Percentiles rank a stretch among this genome's conserved stretches.
These are phyloP conservation scores for Heterodera carotae DNA, from an alignment of 1,140 invertebrate species.

Conservation along the genomic window DNA sequence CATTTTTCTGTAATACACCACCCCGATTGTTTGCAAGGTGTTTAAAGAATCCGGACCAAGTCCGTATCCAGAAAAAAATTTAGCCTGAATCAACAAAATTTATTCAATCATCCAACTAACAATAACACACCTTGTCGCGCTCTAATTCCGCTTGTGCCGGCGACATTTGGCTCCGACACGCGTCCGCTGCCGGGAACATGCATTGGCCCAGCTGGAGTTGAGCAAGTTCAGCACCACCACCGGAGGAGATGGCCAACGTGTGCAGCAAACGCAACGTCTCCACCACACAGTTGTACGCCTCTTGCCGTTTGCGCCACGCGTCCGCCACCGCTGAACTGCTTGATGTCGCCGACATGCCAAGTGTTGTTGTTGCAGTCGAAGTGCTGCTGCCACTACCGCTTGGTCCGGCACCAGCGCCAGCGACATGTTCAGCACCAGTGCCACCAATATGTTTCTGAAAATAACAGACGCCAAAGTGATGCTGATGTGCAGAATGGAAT, in stretches of 20 bases:
- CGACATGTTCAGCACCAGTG: constrained; percentile 66
- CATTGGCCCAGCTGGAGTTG: constrained; percentile 23
- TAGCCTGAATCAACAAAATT: no score
- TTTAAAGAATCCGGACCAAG: no score
- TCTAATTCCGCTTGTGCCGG: constrained; percentile 71
- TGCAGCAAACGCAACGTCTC: constrained; percentile 31
- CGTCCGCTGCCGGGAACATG: constrained; percentile 30
- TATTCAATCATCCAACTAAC: no score
- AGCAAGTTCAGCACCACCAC: neutral
- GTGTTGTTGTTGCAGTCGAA: neutral
- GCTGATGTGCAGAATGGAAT: no score
- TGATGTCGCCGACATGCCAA: neutral
- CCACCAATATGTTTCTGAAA: constrained; percentile 2
- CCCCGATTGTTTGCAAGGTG: no score
- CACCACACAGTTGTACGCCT: constrained; percentile 65
- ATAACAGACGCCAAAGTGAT: no score
- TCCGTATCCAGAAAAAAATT: no score
- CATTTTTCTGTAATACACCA: no score
- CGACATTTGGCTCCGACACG: constrained; percentile 46
- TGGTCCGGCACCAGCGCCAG: neutral
- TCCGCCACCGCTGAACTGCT: constrained; percentile 5
- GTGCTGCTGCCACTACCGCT: neutral
- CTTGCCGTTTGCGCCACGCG: constrained; percentile 73
- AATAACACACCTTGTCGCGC: constrained; percentile 20
- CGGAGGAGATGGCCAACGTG: constrained; percentile 14